Evolutionary conservation across 1,140 invertebrate species (phyloP), one percentile per base, ranked within the genome.

Genomic region (Helicorthomorpha holstii): DNA sequence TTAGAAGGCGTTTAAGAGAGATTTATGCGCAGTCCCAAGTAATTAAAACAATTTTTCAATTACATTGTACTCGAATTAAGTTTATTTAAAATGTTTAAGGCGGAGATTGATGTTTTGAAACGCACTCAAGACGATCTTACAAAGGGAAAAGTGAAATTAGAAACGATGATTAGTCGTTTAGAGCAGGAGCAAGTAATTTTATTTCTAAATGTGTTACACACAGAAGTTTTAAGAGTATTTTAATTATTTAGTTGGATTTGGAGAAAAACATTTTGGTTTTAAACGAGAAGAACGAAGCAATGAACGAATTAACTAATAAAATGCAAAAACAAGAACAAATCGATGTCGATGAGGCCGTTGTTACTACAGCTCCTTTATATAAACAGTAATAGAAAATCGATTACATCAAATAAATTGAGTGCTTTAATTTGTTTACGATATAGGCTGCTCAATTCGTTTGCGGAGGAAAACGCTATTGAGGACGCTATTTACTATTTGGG

Each of bases 401-500:
- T n/a, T n/a, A n/a, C n/a, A n/a, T n/a, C n/a, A 22, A 19, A 42
- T 14, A 48, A 29, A 21, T n/a, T 27, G 12, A 16, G 10, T 29
- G 19, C 26, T 50, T 41, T 50, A 23, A n/a, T 22, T 53, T 27
- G 27, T n/a, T 41, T 26, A 55, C 59, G 57, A 69, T 60, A 1
- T 59, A 89, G 85, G 64, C 79, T 98, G 63, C 68, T 98, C 27
- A 90, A 89, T 71, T 81, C 90, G 27, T 98, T 90, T 78, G 90
- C 91, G 48, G 92, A 98, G 70, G 95, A 98, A 72, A 89, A 93
- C 59, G 92, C 95, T 12, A 82, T 88, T 47, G 94, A 98, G 73
- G 95, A 99, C 76, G 86, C 92, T 49, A 95, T 98, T 61, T 99
- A 98, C 68, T 95, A 93, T 67, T 80, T 98, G 63, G 91, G 90